Evolutionary conservation across 2,113 vertebrate species (phyloP).

Genomic region (Phrynosoma blainvillii): DNA sequence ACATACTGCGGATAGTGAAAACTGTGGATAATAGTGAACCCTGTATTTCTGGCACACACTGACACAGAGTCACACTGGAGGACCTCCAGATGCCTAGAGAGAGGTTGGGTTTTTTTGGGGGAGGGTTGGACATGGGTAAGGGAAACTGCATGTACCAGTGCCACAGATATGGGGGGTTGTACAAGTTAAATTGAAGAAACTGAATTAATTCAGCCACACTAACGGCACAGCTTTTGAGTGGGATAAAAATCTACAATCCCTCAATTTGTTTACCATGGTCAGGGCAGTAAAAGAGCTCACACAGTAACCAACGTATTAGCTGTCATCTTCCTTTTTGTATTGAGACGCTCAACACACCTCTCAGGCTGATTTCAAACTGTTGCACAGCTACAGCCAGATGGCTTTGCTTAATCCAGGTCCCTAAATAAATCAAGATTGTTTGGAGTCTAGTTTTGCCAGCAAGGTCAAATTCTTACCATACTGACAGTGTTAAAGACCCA

Average conservation of each 20-base stretch:
- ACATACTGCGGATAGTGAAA: too few relatives aligned
- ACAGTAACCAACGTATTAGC: too few relatives aligned
- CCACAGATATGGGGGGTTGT: too few relatives aligned
- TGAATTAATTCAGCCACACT: background rate
- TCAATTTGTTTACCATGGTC: background rate
- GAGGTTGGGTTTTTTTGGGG: too few relatives aligned
- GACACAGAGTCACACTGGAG: too few relatives aligned
- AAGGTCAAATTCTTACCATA: background rate
- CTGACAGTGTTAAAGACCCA: background rate
- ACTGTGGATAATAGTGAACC: too few relatives aligned
- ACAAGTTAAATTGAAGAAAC: background rate
- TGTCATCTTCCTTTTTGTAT: background rate
- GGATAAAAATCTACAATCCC: background rate
- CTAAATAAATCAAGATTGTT: background rate
- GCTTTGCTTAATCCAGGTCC: background rate
- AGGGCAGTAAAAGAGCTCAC: background rate
- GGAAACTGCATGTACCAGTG: too few relatives aligned
- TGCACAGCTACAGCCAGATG: background rate
- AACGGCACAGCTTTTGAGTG: background rate
- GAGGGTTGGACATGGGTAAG: too few relatives aligned
- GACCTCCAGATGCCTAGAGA: too few relatives aligned
- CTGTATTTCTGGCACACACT: too few relatives aligned
- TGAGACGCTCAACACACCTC: background rate
- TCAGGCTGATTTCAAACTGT: background rate
- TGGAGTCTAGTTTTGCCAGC: background rate